Conservation (phyloP, 2,797 vertebrate species). For the Scarus forsteni region DNA sequence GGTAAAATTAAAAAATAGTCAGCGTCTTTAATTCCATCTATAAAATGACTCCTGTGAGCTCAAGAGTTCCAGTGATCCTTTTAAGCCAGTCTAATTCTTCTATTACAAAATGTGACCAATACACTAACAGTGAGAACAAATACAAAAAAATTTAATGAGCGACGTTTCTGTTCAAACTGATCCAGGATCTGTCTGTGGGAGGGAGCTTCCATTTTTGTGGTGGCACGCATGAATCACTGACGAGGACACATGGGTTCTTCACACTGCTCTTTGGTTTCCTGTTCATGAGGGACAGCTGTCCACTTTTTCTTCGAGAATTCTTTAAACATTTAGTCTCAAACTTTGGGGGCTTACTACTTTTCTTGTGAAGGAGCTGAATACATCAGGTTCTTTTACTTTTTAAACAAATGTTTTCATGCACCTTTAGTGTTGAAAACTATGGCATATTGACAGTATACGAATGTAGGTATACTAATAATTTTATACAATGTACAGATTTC, state of each 20-base stretch:
- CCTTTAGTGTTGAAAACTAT: too few relatives aligned
- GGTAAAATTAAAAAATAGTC: too few relatives aligned
- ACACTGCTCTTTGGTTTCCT: slow-evolving; percentile 11
- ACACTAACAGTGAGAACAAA: not conserved
- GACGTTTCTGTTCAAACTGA: slow-evolving; percentile 33
- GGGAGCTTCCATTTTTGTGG: slow-evolving; percentile 31
- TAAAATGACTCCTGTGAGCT: too few relatives aligned
- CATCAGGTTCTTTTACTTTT: slow-evolving; percentile 28
- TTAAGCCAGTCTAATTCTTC: not conserved
- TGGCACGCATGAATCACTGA: slow-evolving; percentile 50
- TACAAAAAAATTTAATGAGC: slow-evolving; percentile 21
- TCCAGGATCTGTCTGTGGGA: slow-evolving; percentile 25
- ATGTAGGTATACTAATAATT: not conserved
- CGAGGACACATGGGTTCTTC: slow-evolving; percentile 18
- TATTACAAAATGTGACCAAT: not conserved
- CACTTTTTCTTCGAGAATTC: not conserved
- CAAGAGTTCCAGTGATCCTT: not conserved
- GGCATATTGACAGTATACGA: not conserved
- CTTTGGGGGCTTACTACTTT: not conserved
- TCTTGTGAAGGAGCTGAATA: slow-evolving; percentile 51
- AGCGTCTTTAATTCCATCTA: too few relatives aligned
- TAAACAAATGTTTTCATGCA: too few relatives aligned
- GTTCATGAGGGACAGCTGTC: not conserved
- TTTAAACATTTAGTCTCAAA: not conserved
- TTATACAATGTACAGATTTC: not conserved